Percentiles rank a stretch among this genome's conserved stretches.
Evolutionary conservation across 2,113 vertebrate species (phyloP).

Genomic region (Elgaria multicarinata): DNA sequence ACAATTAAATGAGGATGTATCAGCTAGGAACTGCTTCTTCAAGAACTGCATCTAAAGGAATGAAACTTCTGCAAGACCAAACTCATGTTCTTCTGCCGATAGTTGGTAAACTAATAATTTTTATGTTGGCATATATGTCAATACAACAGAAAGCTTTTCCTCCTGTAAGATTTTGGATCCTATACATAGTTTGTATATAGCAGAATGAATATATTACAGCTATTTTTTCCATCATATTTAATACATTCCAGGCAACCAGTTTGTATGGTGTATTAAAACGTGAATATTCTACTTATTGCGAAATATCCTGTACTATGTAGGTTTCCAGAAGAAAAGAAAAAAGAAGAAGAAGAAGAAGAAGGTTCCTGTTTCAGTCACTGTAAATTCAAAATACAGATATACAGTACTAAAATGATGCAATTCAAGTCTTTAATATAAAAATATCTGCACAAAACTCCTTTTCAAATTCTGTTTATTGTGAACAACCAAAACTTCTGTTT

Average conservation of each 20-base stretch:
- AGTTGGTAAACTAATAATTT: not conserved
- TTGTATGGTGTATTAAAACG: conserved; percentile 65
- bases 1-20: conserved; percentile 30
- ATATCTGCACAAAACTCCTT: conserved; percentile 82
- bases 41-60: not conserved
- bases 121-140: conserved; percentile 36
- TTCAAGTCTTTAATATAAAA: conserved; percentile 81
- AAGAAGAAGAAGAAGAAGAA: not conserved
- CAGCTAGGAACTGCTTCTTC: not conserved
- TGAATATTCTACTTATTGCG: conserved; percentile 76
- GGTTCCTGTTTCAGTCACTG: conserved; percentile 54
- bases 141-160: conserved; percentile 32
- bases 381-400: conserved; percentile 75
- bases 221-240: conserved; percentile 54
- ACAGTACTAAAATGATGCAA: conserved; percentile 77
- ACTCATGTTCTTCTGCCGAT: not conserved
- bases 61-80: not conserved
- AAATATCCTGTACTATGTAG: conserved; percentile 71
- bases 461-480: conserved; percentile 81
- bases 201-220: conserved; percentile 61
- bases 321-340: too few species aligned
- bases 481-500: conserved; percentile 76
- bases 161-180: conserved; percentile 37
- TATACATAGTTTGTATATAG: conserved; percentile 56
- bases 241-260: conserved; percentile 57